phyloP scores from a whole-genome alignment of 2,797 vertebrate species.

The Mormyrops boulengeri region DNA sequence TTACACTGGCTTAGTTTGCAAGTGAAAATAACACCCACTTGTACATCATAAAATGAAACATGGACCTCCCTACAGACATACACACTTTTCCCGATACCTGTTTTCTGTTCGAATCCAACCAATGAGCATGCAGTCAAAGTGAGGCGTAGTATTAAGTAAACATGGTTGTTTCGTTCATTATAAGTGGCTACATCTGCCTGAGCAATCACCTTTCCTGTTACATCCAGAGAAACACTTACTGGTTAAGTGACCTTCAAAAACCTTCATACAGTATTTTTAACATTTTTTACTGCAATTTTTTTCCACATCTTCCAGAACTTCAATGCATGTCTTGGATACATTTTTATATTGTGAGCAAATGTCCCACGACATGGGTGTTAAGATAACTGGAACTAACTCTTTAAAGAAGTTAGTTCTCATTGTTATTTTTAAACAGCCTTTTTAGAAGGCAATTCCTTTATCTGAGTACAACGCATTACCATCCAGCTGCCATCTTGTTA shows the following conservation, averaged over 20 bases:
- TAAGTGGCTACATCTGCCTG: neutral
- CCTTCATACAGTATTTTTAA: neutral
- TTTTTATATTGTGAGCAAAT: neutral
- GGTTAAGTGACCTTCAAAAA: neutral
- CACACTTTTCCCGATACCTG: neutral
- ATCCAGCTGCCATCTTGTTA: conserved; percentile 6
- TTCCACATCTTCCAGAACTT: neutral
- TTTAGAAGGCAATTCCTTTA: neutral
- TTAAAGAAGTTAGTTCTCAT: neutral
- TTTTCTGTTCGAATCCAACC: neutral
- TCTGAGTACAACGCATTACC: neutral
- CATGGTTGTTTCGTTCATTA: neutral
- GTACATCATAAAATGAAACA: neutral
- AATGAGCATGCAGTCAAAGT: neutral
- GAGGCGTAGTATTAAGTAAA: neutral
- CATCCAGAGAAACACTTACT: neutral
- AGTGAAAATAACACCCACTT: neutral
- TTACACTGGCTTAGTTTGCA: neutral
- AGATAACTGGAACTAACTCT: neutral
- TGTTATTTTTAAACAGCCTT: conserved; percentile 1
- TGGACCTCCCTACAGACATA: neutral
- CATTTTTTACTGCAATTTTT: neutral
- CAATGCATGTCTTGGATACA: neutral
- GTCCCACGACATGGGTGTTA: neutral
- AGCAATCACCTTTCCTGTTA: neutral